These are phyloP conservation scores for Drosophila stalkeri DNA, from an alignment of 2,888 invertebrate species.

Conservation along the genomic window DNA sequence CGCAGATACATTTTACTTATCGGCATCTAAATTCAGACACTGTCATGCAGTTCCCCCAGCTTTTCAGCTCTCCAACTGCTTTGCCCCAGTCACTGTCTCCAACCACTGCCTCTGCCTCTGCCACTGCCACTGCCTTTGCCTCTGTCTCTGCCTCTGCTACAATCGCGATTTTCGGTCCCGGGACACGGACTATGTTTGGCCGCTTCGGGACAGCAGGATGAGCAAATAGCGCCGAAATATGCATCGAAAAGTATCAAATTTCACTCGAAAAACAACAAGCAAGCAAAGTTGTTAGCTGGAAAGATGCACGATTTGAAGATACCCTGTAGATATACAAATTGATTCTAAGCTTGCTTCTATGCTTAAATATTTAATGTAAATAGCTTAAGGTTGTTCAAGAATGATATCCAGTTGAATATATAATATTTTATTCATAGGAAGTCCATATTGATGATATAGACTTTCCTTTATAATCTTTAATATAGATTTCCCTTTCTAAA, in stretches of 20 bases:
- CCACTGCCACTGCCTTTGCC: conserved; percentile 8
- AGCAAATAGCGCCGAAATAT: conserved; percentile 41
- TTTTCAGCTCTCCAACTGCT: conserved; percentile 1
- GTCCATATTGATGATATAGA: too few relatives aligned
- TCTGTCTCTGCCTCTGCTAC: conserved; percentile 9
- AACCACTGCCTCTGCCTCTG: neutral
- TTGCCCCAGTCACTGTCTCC: conserved; percentile 2
- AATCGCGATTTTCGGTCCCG: conserved; percentile 23
- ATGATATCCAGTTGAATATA: neutral
- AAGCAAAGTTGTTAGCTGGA: conserved; percentile 8
- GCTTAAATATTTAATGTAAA: neutral
- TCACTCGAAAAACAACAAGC: conserved; percentile 34
- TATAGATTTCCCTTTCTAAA: too few relatives aligned
- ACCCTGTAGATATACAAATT: neutral
- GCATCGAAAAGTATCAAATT: conserved; percentile 72
- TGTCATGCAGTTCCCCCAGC: conserved; percentile 57
- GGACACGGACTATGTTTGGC: conserved; percentile 27
- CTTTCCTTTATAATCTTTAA: too few relatives aligned
- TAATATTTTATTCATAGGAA: too few relatives aligned
- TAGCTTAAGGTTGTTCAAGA: too few relatives aligned
- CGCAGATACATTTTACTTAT: conserved; percentile 78
- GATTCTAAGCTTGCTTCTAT: neutral
- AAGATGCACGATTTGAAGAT: conserved; percentile 3
- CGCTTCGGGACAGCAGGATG: conserved; percentile 27
- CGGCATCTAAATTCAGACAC: conserved; percentile 77